Base-by-base conservation (phyloP, 1,140 invertebrate genomes). In the Drosophila willistoni region DNA sequence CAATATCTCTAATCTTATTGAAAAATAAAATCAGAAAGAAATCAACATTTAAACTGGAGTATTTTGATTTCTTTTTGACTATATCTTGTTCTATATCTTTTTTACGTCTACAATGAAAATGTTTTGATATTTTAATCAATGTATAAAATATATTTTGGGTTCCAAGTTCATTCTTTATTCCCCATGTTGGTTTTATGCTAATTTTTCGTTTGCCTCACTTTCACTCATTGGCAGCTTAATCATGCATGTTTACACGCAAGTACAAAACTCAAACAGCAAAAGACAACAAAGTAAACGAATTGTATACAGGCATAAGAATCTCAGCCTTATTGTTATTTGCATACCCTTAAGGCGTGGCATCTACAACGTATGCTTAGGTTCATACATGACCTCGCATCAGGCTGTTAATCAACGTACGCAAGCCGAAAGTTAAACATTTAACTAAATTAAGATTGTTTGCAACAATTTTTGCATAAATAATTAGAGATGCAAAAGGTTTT, bases 231-330 rank as follows among this genome's bases (percentile, higher is more conserved):
- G 44, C 74, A 87, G 73, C 80, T 87, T 87, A 87, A 87, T 87
- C 84, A 87, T 87, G 84, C 84, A 83, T 87, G 84, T 89, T 87
- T 87, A 89, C 84, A 87, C 79, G 84, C 77, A 80, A 87, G 84
- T 78, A 89, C 68, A 73, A 87, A 87, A 87, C 77, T 83, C 84
- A 87, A 87, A 87, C 84, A 87, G 42, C 70, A 71, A 71, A 66
- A 67, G 69, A 79, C 68, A 89, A 80, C 73, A 77, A 87, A 83
- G 80, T 72, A 74, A 74, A 72, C 68, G 64, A 66, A 69, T 77
- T 72, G 69, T 69, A 64, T 47, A 64, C 19, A 42, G 54, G 56
- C 68, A 64, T 66, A 60, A 70, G 60, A 14, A 36, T 36, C 51
- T 22, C 51, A 7, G 36, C 42, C 42, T 44, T 55, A 70, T 76